These are phyloP conservation scores for Dolichoris vasculosae DNA, from an alignment of 1,140 invertebrate species.

Conservation along the genomic window DNA sequence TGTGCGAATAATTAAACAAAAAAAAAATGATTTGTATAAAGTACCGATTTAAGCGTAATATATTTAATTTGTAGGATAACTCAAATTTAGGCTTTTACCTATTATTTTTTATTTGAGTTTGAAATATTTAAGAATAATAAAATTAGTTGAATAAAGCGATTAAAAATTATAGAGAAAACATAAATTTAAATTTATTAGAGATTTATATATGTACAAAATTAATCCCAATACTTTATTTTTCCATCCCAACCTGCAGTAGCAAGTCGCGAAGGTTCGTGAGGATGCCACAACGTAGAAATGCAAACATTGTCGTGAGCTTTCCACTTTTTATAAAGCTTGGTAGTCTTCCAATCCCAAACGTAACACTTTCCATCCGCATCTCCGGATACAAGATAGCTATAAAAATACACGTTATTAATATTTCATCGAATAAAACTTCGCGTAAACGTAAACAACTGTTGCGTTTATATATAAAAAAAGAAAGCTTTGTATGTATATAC, in stretches of 20 bases:
- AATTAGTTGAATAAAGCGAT: neutral
- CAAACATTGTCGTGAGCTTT: constrained; percentile 99
- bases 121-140: constrained; percentile 1
- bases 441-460: neutral
- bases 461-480: neutral
- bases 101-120: neutral
- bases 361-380: constrained; percentile 99
- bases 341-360: constrained; percentile 99
- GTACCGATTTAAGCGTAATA: neutral
- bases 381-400: constrained; percentile 96
- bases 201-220: constrained; percentile 62
- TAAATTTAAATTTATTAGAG: constrained; percentile 34
- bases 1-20: neutral
- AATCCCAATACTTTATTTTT: constrained; percentile 99
- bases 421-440: neutral
- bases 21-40: neutral
- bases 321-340: constrained; percentile 98
- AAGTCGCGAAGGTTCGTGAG: constrained; percentile 97
- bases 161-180: constrained; percentile 32
- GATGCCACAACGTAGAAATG: constrained; percentile 96
- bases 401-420: constrained; percentile 63
- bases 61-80: constrained; percentile 5
- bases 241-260: constrained; percentile 99
- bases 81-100: neutral
- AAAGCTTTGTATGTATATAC: neutral